These are phyloP conservation scores for Harpagus bidentatus DNA, from an alignment of 2,113 vertebrate genomes.

Conservation along the genomic window DNA sequence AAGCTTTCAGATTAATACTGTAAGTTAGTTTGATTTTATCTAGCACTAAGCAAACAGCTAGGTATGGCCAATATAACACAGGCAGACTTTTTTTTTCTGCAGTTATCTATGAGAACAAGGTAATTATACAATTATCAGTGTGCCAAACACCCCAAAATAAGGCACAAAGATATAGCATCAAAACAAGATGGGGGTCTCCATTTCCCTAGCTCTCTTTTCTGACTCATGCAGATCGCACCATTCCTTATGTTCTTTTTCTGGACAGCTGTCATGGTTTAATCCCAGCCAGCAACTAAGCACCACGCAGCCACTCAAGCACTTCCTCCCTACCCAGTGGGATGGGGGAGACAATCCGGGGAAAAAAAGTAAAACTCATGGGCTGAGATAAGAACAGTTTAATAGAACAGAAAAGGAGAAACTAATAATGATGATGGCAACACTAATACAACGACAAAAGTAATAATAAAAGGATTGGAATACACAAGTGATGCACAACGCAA, in stretches of 20 bases:
- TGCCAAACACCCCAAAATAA: background rate
- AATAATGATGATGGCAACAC: too few relatives aligned
- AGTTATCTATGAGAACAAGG: background rate
- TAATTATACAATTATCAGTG: background rate
- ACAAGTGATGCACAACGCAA: too few relatives aligned
- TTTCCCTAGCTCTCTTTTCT: background rate
- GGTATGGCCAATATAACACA: background rate
- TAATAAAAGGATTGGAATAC: too few relatives aligned
- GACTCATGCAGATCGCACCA: background rate
- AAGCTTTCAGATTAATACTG: background rate
- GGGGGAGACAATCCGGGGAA: too few relatives aligned
- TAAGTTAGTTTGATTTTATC: background rate
- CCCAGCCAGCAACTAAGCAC: too few relatives aligned
- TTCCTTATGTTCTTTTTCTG: background rate
- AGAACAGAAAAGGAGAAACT: too few relatives aligned
- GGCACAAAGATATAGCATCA: background rate
- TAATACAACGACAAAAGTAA: too few relatives aligned
- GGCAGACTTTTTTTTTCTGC: background rate
- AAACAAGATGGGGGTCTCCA: background rate
- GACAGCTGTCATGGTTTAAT: too few relatives aligned
- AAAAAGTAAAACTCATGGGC: too few relatives aligned
- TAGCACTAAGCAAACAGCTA: background rate
- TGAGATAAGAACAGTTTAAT: too few relatives aligned
- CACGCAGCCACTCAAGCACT: too few relatives aligned
- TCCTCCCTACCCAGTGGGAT: too few relatives aligned